Evolutionary conservation across 2,888 invertebrate species (phyloP), one percentile per base, ranked within the genome.

Genomic region (Ptycholaimellus sp.): DNA sequence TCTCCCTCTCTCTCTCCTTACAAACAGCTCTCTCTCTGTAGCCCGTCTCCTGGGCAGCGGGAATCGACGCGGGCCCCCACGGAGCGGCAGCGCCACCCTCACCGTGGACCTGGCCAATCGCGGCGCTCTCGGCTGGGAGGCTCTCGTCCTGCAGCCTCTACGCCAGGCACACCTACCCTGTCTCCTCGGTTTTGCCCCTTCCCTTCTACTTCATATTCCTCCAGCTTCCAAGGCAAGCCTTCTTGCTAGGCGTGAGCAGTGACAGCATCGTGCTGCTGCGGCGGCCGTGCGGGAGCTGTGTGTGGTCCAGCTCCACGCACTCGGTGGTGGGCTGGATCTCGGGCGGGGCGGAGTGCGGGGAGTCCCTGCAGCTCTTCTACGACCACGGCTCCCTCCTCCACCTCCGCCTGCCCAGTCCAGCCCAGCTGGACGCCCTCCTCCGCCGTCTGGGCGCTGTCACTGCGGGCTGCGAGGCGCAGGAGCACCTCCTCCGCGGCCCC

Each of bases 371-470:
- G 39, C 32, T 53, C 17, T 87, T 79, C 64, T 80, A 82, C 63
- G 83, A 85, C 61, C 79, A 81, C 60, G 83, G 87, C 2, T 87
- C 87, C 63, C 80, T 81, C 59, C 71, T 83, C 48, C 74, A 77
- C 4, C 66, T 82, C 42, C 44, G 52, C 35, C 52, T 51, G 32
- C 73, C 75, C 49, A 47, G 47, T 11, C 52, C 51, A 29, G 70
- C 70, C 3, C 76, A 76, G 49, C 50, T 63, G 40, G 68, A 72
- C 59, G 78, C 77, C 58, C 72, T 85, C 40, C 71, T 78, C 53
- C 73, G 74, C 13, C 68, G 87, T 19, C 67, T 90, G 27, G 68
- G 72, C 36, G 70, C 73, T 35, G 80, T 83, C 2, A 80, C 82
- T 18, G 57, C 59, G 36, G 68, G 67, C 67, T 63, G 60, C 45